Evolutionary conservation across 2,797 vertebrate genomes (phyloP).

Genomic region (Diplodus sargus): DNA sequence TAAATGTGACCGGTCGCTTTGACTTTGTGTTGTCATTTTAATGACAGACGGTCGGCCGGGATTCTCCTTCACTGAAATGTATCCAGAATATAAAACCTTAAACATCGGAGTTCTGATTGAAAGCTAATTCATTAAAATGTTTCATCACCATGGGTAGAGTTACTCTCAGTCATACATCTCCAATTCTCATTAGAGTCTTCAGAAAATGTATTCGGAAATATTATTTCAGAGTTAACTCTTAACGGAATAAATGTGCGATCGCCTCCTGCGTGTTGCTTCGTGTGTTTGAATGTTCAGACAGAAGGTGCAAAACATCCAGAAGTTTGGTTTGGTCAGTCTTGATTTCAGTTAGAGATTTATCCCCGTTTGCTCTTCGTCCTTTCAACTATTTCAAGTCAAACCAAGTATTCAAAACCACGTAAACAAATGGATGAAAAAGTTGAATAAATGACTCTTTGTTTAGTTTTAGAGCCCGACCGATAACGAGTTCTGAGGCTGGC

Average conservation of each 20-base stretch:
- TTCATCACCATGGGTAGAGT: not conserved
- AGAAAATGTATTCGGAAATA: not conserved
- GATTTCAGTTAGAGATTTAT: not conserved
- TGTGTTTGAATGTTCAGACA: not conserved
- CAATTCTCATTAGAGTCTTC: not conserved
- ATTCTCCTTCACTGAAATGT: not conserved
- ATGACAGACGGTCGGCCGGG: not conserved
- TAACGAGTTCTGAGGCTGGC: not conserved
- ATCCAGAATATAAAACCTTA: not conserved
- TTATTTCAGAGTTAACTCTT: not conserved
- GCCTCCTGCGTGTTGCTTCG: not conserved
- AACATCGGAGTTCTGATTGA: not conserved
- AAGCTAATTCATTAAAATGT: conserved; percentile 11
- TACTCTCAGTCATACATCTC: not conserved
- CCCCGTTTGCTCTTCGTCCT: not conserved
- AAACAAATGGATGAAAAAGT: not conserved
- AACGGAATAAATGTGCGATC: not conserved
- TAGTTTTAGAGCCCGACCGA: not conserved
- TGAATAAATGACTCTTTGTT: not conserved
- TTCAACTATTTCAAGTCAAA: not conserved
- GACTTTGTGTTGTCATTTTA: conserved; percentile 14
- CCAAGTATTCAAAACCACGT: not conserved
- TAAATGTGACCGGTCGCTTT: conserved; percentile 18
- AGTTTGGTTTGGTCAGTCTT: not conserved
- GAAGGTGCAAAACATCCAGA: not conserved